Percentiles rank a stretch among this genome's conserved stretches.
Conservation (phyloP, 2,888 invertebrate genomes). For the Thymelicus lineola region DNA sequence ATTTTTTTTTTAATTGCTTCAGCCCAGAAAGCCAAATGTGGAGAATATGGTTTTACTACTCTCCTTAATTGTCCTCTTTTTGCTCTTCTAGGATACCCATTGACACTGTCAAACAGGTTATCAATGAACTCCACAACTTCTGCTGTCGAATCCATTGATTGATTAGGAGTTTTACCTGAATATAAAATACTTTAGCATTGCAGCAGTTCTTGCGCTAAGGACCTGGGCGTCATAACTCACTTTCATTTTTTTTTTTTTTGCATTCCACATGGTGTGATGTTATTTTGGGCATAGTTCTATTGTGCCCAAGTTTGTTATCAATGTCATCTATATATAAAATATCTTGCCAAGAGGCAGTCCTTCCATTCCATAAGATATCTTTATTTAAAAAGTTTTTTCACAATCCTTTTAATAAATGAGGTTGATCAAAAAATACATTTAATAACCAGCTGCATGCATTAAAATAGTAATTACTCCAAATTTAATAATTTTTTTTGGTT, state of each 20-base stretch:
- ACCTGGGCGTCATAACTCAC: slow-evolving; percentile 37
- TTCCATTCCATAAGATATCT: slow-evolving; percentile 32
- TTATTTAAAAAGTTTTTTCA: slow-evolving; percentile 39
- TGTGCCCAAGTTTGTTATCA: slow-evolving; percentile 38
- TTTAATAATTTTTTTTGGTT: no score
- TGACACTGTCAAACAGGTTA: slow-evolving; percentile 34
- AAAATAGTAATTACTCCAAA: no score
- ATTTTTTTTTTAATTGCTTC: slow-evolving; percentile 20
- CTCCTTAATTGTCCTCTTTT: slow-evolving; percentile 18
- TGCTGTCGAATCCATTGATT: slow-evolving; percentile 19
- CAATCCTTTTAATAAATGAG: slow-evolving; percentile 43
- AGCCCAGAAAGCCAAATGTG: slow-evolving; percentile 25
- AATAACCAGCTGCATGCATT: slow-evolving; percentile 8
- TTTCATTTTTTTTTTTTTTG: slow-evolving; percentile 39
- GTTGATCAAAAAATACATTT: slow-evolving; percentile 43
- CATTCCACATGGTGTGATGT: slow-evolving; percentile 31
- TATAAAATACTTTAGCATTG: slow-evolving; percentile 28
- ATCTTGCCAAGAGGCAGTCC: slow-evolving; percentile 35
- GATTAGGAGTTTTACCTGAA: no score
- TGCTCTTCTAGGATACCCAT: slow-evolving; percentile 16
- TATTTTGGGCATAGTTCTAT: slow-evolving; percentile 34
- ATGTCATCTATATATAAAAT: slow-evolving; percentile 28
- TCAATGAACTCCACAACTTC: slow-evolving; percentile 32
- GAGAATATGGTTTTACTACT: slow-evolving; percentile 17
- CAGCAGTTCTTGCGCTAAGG: slow-evolving; percentile 38